Evolutionary conservation across 2,113 vertebrate genomes (phyloP), one percentile per base, ranked within the genome.

Genomic region (Lasiurus borealis): DNA sequence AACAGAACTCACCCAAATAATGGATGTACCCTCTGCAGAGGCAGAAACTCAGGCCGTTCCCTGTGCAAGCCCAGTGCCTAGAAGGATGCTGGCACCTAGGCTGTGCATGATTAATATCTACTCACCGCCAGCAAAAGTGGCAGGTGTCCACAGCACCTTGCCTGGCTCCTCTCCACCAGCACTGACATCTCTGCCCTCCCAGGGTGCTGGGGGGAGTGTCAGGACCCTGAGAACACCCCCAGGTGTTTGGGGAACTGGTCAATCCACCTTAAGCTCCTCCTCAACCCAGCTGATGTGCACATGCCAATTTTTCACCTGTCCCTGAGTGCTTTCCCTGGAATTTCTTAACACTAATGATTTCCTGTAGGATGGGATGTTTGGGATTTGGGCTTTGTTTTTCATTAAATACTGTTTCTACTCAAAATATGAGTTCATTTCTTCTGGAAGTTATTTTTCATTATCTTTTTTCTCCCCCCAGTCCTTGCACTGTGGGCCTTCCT

Each of bases 381-480:
- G 68, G 87, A 62, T 88, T 71, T 88, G 84, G 76, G 86, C 89
- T 71, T 86, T 81, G 48, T 90, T 94, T 92, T 94, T 72, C 76
- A 96, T 96, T 92, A 92, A 97, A 93, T 95, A 85, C 71, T 25
- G 36, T 93, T 95, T 85, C 73, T 80, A 44, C 66, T 92, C 91
- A 89, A 90, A 95, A 97, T 80, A 81, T 75, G 93, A 92, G 34
- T 40, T 95, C 62, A 72, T 93, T 91, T 96, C 91, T 96, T 85
- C 76, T 48, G 59, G 59, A 96, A 97, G 59, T 94, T 94, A 91
- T 96, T 96, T 95, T 83, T 85, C 94, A 95, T 88, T 78, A 75
- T 88, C 95, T 91, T 64, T 84, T 96, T 72, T 96, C 64, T 92
- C 91, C 76, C 76, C 73, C 31, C 50, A 31, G 31, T 91, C 73